A percentile compares a stretch with the other conserved stretches of the same genome.
Conservation (phyloP, 2,888 invertebrate genomes). For the Ichneumoninae sp. region DNA sequence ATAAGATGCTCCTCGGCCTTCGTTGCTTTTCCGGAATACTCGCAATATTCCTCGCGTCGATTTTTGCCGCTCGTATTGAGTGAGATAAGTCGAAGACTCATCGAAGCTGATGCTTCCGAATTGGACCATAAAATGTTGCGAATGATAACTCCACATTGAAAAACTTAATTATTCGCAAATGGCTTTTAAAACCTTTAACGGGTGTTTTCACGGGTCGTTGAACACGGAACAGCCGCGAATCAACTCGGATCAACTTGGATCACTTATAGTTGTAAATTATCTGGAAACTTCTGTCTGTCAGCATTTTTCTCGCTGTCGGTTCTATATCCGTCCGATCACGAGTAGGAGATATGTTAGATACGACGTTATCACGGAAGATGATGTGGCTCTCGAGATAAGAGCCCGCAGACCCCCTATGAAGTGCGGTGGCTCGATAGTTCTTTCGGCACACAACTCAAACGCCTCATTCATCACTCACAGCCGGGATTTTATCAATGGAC, state of each 20-base stretch:
- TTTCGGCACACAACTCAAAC: not conserved
- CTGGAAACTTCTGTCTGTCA: not conserved
- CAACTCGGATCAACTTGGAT: not conserved
- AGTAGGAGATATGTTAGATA: not conserved
- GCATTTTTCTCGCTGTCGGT: not conserved
- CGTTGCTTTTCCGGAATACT: not conserved
- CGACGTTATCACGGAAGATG: not conserved
- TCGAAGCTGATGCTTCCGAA: not conserved
- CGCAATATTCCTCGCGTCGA: not conserved
- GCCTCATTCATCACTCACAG: not conserved
- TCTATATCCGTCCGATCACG: not conserved
- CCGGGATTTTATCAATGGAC: not conserved
- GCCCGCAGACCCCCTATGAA: slow-evolving; percentile 1
- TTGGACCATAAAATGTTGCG: not conserved
- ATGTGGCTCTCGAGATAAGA: slow-evolving; percentile 10
- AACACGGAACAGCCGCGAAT: not conserved
- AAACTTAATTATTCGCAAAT: slow-evolving; percentile 6
- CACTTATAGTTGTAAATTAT: not conserved
- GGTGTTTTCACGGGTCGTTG: not conserved
- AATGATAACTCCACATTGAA: not conserved
- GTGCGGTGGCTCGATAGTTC: not conserved
- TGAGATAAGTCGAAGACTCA: slow-evolving; percentile 11
- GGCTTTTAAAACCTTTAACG: not conserved
- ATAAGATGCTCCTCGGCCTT: not conserved
- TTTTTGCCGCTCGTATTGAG: not conserved